Evolutionary conservation across 2,113 vertebrate species (phyloP).

Genomic region (Gracilinanus agilis): DNA sequence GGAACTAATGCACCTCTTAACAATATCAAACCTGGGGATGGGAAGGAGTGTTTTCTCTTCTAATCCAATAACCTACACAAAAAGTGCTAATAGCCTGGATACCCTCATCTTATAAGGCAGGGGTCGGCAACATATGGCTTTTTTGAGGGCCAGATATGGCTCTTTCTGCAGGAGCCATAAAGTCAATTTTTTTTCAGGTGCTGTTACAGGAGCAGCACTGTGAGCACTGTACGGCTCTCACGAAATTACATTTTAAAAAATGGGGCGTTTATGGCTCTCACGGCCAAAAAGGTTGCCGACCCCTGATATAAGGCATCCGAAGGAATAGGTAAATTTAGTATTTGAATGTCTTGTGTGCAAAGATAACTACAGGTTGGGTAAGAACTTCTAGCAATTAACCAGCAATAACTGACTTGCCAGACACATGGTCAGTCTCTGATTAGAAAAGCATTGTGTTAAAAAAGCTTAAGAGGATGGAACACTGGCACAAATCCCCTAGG

Average conservation of each 20-base stretch:
- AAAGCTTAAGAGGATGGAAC: conserved; percentile 98
- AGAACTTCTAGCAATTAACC: conserved; percentile 93
- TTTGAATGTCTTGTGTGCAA: conserved; percentile 98
- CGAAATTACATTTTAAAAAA: too few relatives aligned
- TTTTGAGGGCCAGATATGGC: too few relatives aligned
- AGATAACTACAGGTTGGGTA: conserved; percentile 94
- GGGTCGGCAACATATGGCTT: too few relatives aligned
- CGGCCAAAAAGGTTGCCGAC: too few relatives aligned
- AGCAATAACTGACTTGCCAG: conserved; percentile 93
- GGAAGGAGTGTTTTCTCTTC: conserved; percentile 98
- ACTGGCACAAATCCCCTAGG: conserved; percentile 96
- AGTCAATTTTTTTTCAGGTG: too few relatives aligned
- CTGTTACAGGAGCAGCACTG: too few relatives aligned
- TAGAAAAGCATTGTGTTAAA: conserved; percentile 98
- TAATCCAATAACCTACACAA: conserved; percentile 97
- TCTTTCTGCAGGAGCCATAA: too few relatives aligned
- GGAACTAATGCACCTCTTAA: conserved; percentile 95
- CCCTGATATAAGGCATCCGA: conserved; percentile 90
- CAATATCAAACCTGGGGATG: conserved; percentile 96
- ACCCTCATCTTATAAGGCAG: conserved; percentile 92
- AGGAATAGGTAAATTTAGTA: conserved; percentile 93
- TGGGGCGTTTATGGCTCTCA: too few relatives aligned
- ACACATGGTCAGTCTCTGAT: conserved; percentile 92
- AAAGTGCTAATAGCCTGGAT: conserved; percentile 96
- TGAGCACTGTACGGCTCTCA: too few relatives aligned